Evolutionary conservation across 2,888 invertebrate genomes (phyloP).

Genomic region (Lysandra coridon): DNA sequence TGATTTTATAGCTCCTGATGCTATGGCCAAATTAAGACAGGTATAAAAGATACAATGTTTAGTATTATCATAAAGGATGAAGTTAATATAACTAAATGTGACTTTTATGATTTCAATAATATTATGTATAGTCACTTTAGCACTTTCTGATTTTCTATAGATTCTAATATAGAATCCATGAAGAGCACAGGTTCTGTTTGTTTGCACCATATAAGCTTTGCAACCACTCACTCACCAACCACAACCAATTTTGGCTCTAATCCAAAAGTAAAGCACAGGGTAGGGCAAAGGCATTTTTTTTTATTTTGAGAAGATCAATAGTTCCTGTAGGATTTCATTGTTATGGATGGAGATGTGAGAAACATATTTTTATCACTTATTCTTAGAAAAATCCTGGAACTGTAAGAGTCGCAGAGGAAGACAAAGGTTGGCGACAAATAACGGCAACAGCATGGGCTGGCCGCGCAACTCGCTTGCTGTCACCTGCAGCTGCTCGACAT

Average conservation of each 20-base stretch:
- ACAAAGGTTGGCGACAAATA: conserved; percentile 90
- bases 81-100: no score
- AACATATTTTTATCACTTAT: not conserved
- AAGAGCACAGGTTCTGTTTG: no score
- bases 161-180: no score
- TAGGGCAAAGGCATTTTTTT: not conserved
- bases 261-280: not conserved
- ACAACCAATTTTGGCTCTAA: not conserved
- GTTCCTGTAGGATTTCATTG: not conserved
- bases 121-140: no score
- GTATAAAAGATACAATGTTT: conserved; percentile 58
- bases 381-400: conserved; percentile 88
- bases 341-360: not conserved
- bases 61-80: not conserved
- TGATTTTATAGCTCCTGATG: conserved; percentile 97
- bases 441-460: conserved; percentile 93
- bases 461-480: conserved; percentile 75
- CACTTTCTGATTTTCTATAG: no score
- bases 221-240: not conserved
- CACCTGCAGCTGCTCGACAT: conserved; percentile 84
- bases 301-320: not conserved
- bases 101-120: no score
- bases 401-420: conserved; percentile 94
- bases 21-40: conserved; percentile 97
- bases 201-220: not conserved